phyloP scores from a whole-genome alignment of 1,140 invertebrate genomes.

The Philotrypesis tridentata region DNA sequence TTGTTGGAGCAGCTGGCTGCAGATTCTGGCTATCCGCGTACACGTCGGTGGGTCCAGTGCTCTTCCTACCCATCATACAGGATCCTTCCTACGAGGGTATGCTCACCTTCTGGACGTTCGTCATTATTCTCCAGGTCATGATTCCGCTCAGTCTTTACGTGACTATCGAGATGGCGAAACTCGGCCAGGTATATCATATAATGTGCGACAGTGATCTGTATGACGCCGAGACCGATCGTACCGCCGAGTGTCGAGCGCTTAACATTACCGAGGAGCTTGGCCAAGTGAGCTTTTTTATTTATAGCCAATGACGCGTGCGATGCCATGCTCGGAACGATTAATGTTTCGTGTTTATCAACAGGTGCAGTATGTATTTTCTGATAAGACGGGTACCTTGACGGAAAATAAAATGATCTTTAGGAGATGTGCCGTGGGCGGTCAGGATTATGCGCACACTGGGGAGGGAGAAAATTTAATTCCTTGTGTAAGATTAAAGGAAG shows the following conservation, averaged over 20 bases:
- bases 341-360: constrained; percentile 56
- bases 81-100: constrained; percentile 86
- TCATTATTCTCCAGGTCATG: constrained; percentile 97
- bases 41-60: constrained; percentile 71
- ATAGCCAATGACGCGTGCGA: neutral
- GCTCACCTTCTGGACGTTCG: constrained; percentile 94
- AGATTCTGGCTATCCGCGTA: constrained; percentile 86
- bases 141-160: constrained; percentile 98
- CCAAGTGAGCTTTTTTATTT: constrained; percentile 75
- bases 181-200: constrained; percentile 96
- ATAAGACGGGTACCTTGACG: constrained; percentile 98
- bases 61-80: constrained; percentile 77
- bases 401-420: constrained; percentile 98
- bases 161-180: constrained; percentile 96
- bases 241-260: constrained; percentile 94
- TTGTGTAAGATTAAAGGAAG: constrained; percentile 81
- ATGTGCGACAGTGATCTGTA: constrained; percentile 92
- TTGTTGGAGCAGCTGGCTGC: constrained; percentile 92
- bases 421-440: constrained; percentile 89
- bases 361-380: constrained; percentile 97
- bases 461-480: constrained; percentile 77
- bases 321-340: neutral
- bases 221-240: constrained; percentile 87
- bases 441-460: constrained; percentile 89
- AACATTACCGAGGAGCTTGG: constrained; percentile 98